Base-by-base conservation (phyloP, 1,140 invertebrate genomes). In the Leptestheria dahalacensis region DNA sequence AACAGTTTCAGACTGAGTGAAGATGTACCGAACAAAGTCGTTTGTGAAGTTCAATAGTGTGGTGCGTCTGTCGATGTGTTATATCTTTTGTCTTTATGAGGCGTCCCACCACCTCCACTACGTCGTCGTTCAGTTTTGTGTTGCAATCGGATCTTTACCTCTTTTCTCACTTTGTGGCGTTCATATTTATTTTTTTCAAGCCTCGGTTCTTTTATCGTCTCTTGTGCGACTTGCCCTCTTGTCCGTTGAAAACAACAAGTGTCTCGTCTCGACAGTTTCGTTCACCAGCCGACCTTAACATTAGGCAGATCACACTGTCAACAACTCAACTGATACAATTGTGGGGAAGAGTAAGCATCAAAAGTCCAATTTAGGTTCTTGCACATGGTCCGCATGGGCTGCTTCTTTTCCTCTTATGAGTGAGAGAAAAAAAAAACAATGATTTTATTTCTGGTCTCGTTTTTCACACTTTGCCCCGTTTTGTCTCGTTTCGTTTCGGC, bases 61-160 rank as follows among this genome's bases (percentile, higher is more conserved):
- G 53, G 28, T 26, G 53, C 53, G 53, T 56, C 53, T 56, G n/a
- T 25, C 12, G 53, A 33, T 41, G 26, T 33, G 53, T 56, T 41
- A 26, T 26, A 33, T 56, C 41, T 56, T 56, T 23, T 20, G 21
- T 28, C 26, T 56, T 29, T 56, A 28, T 26, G 15, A 33, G 28
- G 21, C 28, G 53, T 56, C 41, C 26, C 41, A 33, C 53, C 33
- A 41, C 33, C 33, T 41, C 33, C 33, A 41, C 33, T 41, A 41
- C 15, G 33, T 41, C 33, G 33, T 41, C 33, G 33, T 41, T 41
- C 6, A 41, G 6, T 41, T 15, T 41, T 52, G 15, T 23, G 25
- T 21, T 23, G 20, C 20, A n/a, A 48, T 21, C 20, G 20, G 20
- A 25, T 52, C 15, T 2, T 52, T 52, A 1, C 18, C 51, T 23